Base-by-base conservation (phyloP, 2,113 vertebrate genomes). In the Donacobius atricapilla region DNA sequence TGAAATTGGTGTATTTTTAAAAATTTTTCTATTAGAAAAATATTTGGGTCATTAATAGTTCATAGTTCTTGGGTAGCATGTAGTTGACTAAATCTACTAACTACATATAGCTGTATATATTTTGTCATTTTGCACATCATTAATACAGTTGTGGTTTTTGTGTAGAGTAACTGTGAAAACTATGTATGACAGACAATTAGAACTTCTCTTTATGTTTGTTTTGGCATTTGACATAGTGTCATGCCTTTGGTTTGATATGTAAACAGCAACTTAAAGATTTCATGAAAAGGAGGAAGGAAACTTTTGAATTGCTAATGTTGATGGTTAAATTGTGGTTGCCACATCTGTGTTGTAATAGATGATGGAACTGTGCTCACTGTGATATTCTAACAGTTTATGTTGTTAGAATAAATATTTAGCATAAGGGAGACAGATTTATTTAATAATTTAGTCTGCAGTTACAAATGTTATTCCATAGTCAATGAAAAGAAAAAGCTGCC, bases 391-490 rank as follows among this genome's bases (percentile, higher is more conserved):
- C 37, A 73, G 53, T n/a, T 83, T 35, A 15, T 75, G 35, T 70
- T 61, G 51, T 21, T 93, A 78, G 19, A 85, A 37, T 39, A 93
- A 95, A 84, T 92, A 93, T 79, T 90, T 92, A 66, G 31, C 60
- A 27, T 85, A 80, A 70, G 28, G 33, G 83, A 71, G 35, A 30
- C 51, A 70, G 48, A 50, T 72, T 83, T 89, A 60, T 31, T 58
- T 77, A 77, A 84, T 37, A 48, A 45, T 61, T 93, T 82, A 72
- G 42, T 86, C 54, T 95, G 45, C 61, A 58, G 13, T 86, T 88
- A 54, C 2, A 73, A 68, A 37, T 50, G 11, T 65, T 63, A 31
- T 44, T 54, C 39, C 15, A 68, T 6, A 50, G 28, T 56, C n/a
- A 56, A 10, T 57, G 39, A 17, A 30, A 79, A 82, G 22, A 78